Evolutionary conservation across 2,888 invertebrate species (phyloP), one percentile per base, ranked within the genome.

Genomic region (Timema podura): DNA sequence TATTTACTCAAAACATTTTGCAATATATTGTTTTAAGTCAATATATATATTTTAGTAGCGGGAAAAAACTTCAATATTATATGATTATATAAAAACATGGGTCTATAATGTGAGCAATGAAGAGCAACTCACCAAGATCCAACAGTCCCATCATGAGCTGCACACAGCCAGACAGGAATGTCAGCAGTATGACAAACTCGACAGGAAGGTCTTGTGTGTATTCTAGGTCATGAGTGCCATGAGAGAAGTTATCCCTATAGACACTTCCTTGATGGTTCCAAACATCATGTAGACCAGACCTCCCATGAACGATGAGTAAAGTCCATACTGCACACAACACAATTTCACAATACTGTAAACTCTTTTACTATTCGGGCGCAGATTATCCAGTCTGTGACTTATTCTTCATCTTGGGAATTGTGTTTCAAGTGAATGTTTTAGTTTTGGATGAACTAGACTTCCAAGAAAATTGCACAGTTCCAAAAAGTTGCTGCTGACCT

Each of bases 171-270:
- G 90, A 86, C 9, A 94, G 81, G 79, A 95, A 92, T 44, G 90
- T 86, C 44, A 95, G 84, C 68, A 95, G 84, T 72, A 93, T 84
- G 10, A 91, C 89, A 79, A 88, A 90, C 77, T 93, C 89, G 0
- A 88, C 78, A 0, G 91, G 89, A 76, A 90, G 85, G 46, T 87
- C 87, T 73, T 85, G 84, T 67, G 91, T 90, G 76, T 88, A 89
- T 77, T 92, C 90, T 89, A 83, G 48, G 92, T 92, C 76, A 97
- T 83, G 68, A 97, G 84, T 49, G 96, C 91, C 93, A 96, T 94
- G 72, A 97, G 86, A 76, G 95, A 95, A 0, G 96, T 96, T 0
- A 97, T 96, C n/a, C 97, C 93, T 74, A 93, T 92, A 0, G 92
- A 92, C 74, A 92, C 95, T 94, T 73, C 73, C 48, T 68, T 69